A percentile compares a stretch with the other conserved stretches of the same genome.
These are phyloP conservation scores for Anthrax anthrax DNA, from an alignment of 2,888 invertebrate species.

Conservation along the genomic window DNA sequence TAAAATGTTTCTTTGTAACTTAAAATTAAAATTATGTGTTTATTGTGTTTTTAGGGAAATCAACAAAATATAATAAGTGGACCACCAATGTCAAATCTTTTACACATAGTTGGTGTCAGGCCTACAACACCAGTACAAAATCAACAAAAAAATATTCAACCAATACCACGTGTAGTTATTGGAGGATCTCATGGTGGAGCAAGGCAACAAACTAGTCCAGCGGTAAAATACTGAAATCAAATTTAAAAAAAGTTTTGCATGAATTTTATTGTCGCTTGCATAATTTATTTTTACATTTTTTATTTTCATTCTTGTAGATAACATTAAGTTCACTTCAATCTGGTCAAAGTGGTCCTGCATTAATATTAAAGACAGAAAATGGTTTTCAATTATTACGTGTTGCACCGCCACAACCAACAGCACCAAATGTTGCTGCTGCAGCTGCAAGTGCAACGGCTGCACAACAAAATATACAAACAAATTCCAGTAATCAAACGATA, in stretches of 20 bases:
- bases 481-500: conserved; percentile 55
- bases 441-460: conserved; percentile 34
- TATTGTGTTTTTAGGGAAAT: conserved; percentile 34
- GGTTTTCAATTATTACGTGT: conserved; percentile 87
- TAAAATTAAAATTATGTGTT: conserved; percentile 12
- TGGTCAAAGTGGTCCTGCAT: conserved; percentile 71
- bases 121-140: conserved; percentile 53
- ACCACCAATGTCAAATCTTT: conserved; percentile 54
- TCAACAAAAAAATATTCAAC: conserved; percentile 61
- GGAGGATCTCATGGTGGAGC: conserved; percentile 67
- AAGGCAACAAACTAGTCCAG: conserved; percentile 67
- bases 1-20: too few relatives aligned
- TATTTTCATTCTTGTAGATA: conserved; percentile 44
- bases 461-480: conserved; percentile 35
- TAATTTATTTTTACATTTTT: conserved; percentile 1
- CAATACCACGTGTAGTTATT: conserved; percentile 70
- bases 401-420: conserved; percentile 62
- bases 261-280: too few relatives aligned
- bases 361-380: conserved; percentile 92
- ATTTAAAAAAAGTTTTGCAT: too few relatives aligned
- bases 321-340: conserved; percentile 79
- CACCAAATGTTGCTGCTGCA: conserved; percentile 27
- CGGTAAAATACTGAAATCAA: conserved; percentile 24
- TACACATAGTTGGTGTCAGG: conserved; percentile 75
- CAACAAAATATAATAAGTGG: conserved; percentile 46